Evolutionary conservation across 2,888 invertebrate species (phyloP).

Genomic region (Argyresthia albistria): DNA sequence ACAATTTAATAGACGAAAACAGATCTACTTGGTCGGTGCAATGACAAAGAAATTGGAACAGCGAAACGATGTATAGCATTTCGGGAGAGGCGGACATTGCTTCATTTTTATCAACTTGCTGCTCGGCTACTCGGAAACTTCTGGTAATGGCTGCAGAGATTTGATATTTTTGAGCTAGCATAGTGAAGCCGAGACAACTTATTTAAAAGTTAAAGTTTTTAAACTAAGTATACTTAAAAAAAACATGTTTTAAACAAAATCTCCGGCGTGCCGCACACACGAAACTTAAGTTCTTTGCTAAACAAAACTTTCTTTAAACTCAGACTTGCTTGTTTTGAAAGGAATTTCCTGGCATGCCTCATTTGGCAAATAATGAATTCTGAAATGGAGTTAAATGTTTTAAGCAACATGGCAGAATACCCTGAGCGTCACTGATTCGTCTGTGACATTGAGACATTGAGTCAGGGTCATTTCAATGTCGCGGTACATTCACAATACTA

Average conservation of each 20-base stretch:
- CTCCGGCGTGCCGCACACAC: constrained; percentile 13
- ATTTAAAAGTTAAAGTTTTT: not conserved
- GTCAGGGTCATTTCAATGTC: no score
- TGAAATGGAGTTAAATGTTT: constrained; percentile 22
- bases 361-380: constrained; percentile 21
- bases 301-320: constrained; percentile 28
- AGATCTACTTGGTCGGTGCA: not conserved
- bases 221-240: no score
- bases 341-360: constrained; percentile 16
- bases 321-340: constrained; percentile 12
- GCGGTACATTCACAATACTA: no score
- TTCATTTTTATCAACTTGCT: no score
- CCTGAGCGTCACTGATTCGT: no score
- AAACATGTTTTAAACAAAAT: not conserved
- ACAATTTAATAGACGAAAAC: not conserved
- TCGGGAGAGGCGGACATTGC: not conserved
- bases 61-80: not conserved
- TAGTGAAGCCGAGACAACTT: not conserved
- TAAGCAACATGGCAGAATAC: no score
- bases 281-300: constrained; percentile 19
- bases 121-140: no score
- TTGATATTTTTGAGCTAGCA: not conserved
- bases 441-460: no score
- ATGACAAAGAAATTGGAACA: not conserved
- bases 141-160: not conserved